Evolutionary conservation across 1,140 invertebrate genomes (phyloP), one percentile per base, ranked within the genome.

Genomic region (Carposina sasakii): DNA sequence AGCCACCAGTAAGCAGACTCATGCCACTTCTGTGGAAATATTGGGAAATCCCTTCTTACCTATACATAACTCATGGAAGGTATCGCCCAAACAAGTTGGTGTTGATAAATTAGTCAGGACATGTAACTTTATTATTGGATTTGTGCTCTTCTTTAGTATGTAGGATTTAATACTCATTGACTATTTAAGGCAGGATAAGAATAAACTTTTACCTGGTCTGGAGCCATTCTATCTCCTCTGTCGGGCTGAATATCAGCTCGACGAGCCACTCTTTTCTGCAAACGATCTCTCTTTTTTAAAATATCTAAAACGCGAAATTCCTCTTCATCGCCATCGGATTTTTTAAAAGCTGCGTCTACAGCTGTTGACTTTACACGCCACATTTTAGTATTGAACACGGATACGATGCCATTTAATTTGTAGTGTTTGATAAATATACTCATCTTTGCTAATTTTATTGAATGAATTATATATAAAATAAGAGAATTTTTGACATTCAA

Each of bases 261-360:
- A 0, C 70, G 60, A 4, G 49, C 17, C 0, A 57, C 48, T 63
- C 48, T 74, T 20, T 60, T 63, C 19, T 81, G 69, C 15, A 61
- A 41, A 33, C 59, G 57, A n/a, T 74, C 63, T 26, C 54, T 68
- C 50, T 76, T 82, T 24, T 79, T 76, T 33, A 77, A 54, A 52
- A 86, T 81, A 71, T 84, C 78, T 0, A 86, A 52, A 6, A 86
- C 79, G 5, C 84, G 56, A 57, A 86, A 86, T 33, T 85, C 81
- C 46, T 85, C 79, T 20, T 86, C 81, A 4, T 78, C 72, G n/a
- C n/a, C n/a, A 3, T 74, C 70, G 8, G 47, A 46, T 34, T 76
- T 70, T 52, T 64, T 71, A 12, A 50, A 19, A 3, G 53, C 22
- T n/a, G 60, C 61, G 43, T 76, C 75, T 0, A 65, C 60, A 12